Evolutionary conservation across 2,113 vertebrate species (phyloP).

Genomic region (Rhinolophus sinicus): DNA sequence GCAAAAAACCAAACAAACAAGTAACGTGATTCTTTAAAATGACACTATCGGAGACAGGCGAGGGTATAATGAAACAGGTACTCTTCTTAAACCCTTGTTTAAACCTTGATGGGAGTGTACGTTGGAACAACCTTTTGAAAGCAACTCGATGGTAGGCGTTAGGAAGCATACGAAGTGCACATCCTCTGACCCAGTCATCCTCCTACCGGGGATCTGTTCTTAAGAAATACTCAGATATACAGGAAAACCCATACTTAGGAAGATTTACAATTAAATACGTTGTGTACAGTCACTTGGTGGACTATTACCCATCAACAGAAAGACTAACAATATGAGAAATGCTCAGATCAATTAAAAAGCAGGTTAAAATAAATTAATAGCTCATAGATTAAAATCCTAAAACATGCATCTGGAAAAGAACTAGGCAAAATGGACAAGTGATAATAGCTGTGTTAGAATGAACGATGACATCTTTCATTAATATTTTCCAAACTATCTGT

Average conservation of each 20-base stretch:
- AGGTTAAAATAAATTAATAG: neutral
- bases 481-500: neutral
- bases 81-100: neutral
- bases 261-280: neutral
- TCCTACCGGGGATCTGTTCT: neutral
- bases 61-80: neutral
- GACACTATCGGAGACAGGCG: neutral
- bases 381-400: neutral
- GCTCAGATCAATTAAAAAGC: neutral
- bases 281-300: neutral
- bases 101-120: neutral
- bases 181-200: neutral
- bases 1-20: neutral
- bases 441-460: neutral
- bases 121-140: slow-evolving; percentile 4
- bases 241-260: neutral
- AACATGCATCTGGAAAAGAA: neutral
- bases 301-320: neutral
- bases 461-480: neutral
- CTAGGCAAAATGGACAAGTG: neutral
- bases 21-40: neutral
- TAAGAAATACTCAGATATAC: neutral
- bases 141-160: neutral
- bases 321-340: neutral
- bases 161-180: neutral